Conservation (phyloP, 2,888 invertebrate species). For the Eristalis pertinax region DNA sequence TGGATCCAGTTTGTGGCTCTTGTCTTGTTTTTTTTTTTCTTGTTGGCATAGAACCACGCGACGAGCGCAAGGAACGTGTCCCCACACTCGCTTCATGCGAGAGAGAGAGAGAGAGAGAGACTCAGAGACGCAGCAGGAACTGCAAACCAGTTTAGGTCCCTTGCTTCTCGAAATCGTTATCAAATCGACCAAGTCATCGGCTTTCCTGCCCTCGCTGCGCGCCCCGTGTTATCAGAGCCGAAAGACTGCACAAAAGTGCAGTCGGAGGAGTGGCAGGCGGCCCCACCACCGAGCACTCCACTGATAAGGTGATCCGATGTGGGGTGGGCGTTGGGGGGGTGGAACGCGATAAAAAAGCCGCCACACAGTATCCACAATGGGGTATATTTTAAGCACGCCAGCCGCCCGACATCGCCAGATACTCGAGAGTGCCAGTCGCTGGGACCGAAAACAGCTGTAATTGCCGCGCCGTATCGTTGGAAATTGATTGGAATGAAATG, state of each 20-base stretch:
- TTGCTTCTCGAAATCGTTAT: not conserved
- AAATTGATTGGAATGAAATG: conserved; percentile 5
- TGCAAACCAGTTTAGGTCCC: not conserved
- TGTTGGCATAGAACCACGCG: conserved; percentile 54
- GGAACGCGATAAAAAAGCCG: conserved; percentile 42
- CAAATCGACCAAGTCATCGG: not conserved
- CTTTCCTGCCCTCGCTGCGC: not conserved
- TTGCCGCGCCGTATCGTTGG: not conserved
- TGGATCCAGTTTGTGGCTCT: not conserved
- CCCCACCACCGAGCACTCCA: not conserved
- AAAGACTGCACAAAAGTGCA: conserved; percentile 52
- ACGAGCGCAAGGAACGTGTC: conserved; percentile 13
- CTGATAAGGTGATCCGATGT: not conserved
- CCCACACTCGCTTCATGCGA: conserved; percentile 1
- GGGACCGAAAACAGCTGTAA: conserved; percentile 35
- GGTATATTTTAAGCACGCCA: conserved; percentile 6
- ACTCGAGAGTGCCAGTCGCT: conserved; percentile 6
- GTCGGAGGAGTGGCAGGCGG: conserved; percentile 44
- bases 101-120: too few relatives aligned
- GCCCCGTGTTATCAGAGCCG: conserved; percentile 43
- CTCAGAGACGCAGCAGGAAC: conserved; percentile 31
- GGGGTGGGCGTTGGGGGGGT: not conserved
- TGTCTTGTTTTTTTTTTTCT: conserved; percentile 17
- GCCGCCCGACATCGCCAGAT: not conserved
- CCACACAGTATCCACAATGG: conserved; percentile 3